phyloP scores from a whole-genome alignment of 1,140 invertebrate species.

The Drosophila persimilis region DNA sequence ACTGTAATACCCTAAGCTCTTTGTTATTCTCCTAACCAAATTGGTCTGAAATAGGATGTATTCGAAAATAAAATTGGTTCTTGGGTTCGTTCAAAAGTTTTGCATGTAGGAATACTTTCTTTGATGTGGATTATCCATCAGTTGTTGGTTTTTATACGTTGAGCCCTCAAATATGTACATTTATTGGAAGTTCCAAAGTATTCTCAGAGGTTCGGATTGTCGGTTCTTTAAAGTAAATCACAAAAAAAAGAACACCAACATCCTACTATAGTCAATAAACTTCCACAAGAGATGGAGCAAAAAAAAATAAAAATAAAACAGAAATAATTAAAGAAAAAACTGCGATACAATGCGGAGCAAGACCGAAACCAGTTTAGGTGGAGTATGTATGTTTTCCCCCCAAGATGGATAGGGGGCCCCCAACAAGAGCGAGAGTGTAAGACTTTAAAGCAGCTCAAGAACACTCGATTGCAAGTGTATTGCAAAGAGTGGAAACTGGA shows the following conservation, averaged over 20 bases:
- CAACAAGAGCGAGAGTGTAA: constrained; percentile 72
- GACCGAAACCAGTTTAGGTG: constrained; percentile 70
- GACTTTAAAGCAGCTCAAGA: constrained; percentile 63
- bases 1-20: background rate
- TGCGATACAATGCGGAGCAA: constrained; percentile 50
- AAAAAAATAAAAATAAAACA: constrained; percentile 39
- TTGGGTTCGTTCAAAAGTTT: too few species aligned
- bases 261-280: constrained; percentile 30
- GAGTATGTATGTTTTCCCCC: constrained; percentile 20
- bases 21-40: too few species aligned
- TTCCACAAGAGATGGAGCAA: constrained; percentile 2
- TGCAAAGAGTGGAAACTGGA: constrained; percentile 18
- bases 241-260: constrained; percentile 1
- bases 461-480: constrained; percentile 49
- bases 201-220: background rate
- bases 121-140: too few species aligned
- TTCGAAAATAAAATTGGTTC: too few species aligned
- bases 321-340: constrained; percentile 59
- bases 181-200: too few species aligned
- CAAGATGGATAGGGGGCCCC: constrained; percentile 29
- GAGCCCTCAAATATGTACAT: too few species aligned
- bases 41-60: too few species aligned
- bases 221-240: background rate
- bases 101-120: too few species aligned
- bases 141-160: too few species aligned